Evolutionary conservation across 1,140 invertebrate genomes (phyloP), one percentile per base, ranked within the genome.

Genomic region (Hypsibius dujardini): DNA sequence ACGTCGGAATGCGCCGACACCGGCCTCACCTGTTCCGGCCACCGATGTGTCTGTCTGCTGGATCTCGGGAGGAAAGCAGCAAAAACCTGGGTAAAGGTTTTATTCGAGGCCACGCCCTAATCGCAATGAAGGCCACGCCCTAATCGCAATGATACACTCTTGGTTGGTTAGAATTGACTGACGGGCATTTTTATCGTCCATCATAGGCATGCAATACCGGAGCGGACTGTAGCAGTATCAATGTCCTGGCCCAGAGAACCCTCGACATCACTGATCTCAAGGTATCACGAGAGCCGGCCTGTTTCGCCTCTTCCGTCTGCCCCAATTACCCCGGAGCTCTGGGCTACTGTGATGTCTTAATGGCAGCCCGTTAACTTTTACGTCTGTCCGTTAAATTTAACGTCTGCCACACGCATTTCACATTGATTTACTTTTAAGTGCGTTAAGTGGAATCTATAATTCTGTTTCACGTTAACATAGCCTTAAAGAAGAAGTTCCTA

Each of bases 261-360:
- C 42, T 67, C 3, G 62, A 67, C 7, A 67, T 67, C 45, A 67
- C 62, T 67, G 62, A 67, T 45, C 62, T 67, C 3, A 67, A 67
- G 42, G 42, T 67, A 7, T 15, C 62, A 12, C 12, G 62, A 42
- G 62, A 67, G 7, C 62, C 62, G 3, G 62, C 42, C 12, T 67
- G 62, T 42, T 15, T 45, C 12, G 42, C 62, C 42, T 67, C 62
- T 15, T 15, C 62, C 62, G 3, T 45, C 3, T 67, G 62, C 42
- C 62, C 62, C 3, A 67, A 67, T 67, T 67, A 15, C 12, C 62
- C 62, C 12, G 62, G 62, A 45, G 45, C 12, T 12, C 3, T 67
- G 3, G 62, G 62, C 42, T 67, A 67, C 62, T 67, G 62, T 45
- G 62, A 67, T 42, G 62, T 67, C 3, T 42, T 67, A 15, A 67